phyloP scores from a whole-genome alignment of 2,113 vertebrate species.

The Clarias batrachus region DNA sequence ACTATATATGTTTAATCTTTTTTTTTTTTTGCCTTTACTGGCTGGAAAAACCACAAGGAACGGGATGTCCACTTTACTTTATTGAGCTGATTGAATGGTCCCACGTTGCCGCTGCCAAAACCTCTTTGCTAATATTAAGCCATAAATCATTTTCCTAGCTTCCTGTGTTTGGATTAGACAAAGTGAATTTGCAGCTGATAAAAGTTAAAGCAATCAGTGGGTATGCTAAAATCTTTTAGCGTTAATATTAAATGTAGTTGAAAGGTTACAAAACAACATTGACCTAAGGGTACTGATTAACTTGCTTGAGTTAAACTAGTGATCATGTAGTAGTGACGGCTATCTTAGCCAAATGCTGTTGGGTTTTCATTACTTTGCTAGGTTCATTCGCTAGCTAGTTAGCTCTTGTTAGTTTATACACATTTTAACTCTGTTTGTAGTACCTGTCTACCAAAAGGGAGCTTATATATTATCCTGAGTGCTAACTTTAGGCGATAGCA shows the following conservation, averaged over 20 bases:
- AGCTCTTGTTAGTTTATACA: not conserved
- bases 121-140: conserved; percentile 2
- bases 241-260: not conserved
- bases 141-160: not conserved
- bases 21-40: not conserved
- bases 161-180: not conserved
- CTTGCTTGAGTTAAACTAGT: not conserved
- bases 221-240: not conserved
- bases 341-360: not conserved
- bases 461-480: too few relatives aligned
- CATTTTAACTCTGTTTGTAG: too few relatives aligned
- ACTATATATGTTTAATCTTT: not conserved
- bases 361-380: too few relatives aligned
- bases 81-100: conserved; percentile 5
- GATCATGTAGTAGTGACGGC: not conserved
- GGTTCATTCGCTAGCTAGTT: not conserved
- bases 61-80: not conserved
- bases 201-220: not conserved
- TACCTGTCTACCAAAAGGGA: too few relatives aligned
- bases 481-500: not conserved
- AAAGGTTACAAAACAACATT: not conserved
- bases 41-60: not conserved
- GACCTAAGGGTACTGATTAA: not conserved
- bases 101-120: not conserved
- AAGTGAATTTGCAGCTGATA: not conserved